phyloP scores from a whole-genome alignment of 2,797 vertebrate species.

The Poeciliopsis presidionis region DNA sequence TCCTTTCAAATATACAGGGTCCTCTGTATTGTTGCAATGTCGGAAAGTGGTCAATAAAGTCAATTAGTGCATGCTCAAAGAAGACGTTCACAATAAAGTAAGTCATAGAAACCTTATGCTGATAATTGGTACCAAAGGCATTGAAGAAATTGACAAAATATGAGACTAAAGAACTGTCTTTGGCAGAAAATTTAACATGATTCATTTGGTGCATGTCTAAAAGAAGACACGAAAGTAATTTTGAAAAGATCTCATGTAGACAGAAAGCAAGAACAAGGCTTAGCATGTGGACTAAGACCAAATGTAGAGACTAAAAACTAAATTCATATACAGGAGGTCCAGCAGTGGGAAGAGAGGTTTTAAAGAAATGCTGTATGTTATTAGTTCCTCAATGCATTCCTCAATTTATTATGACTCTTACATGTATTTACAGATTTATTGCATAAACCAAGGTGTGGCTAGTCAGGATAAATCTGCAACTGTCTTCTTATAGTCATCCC shows the following conservation, averaged over 20 bases:
- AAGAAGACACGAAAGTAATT: conserved; percentile 1
- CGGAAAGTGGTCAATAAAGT: not conserved
- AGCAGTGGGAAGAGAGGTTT: not conserved
- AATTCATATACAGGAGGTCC: not conserved
- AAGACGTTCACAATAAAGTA: not conserved
- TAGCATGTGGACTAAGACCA: not conserved
- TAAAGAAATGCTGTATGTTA: not conserved
- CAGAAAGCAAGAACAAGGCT: not conserved
- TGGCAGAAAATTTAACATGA: not conserved
- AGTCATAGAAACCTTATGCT: not conserved
- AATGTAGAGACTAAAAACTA: not conserved
- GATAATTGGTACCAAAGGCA: conserved; percentile 6
- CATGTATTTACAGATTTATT: no score
- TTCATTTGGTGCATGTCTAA: conserved; percentile 13
- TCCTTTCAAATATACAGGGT: not conserved
- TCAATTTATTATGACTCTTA: not conserved
- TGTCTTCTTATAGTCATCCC: not conserved
- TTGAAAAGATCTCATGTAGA: not conserved
- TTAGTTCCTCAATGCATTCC: not conserved
- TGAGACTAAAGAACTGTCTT: not conserved
- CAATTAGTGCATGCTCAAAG: not conserved
- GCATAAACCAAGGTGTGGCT: no score
- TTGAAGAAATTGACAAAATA: not conserved
- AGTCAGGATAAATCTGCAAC: not conserved
- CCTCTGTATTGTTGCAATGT: not conserved